These are phyloP conservation scores for Chaunax sp. DNA, from an alignment of 2,797 vertebrate species.

Conservation along the genomic window DNA sequence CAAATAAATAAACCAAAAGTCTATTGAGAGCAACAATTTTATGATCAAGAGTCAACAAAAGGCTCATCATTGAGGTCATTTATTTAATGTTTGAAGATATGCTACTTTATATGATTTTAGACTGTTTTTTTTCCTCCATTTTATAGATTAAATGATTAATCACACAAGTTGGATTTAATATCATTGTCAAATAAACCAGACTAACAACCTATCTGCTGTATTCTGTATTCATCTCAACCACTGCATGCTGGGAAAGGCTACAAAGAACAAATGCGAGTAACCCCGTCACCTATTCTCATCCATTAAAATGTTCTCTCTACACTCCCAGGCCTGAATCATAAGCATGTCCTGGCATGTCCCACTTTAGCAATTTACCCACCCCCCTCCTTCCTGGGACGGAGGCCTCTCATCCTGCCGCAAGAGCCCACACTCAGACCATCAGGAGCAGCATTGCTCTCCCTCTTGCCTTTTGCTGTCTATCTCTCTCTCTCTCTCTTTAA, in stretches of 20 bases:
- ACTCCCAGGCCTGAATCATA: slow-evolving; percentile 53
- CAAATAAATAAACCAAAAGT: too few relatives aligned
- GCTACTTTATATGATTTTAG: neutral
- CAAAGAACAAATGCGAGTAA: slow-evolving; percentile 62
- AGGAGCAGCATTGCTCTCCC: slow-evolving; percentile 49
- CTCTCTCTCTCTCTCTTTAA: slow-evolving; percentile 48
- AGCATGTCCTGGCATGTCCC: slow-evolving; percentile 80
- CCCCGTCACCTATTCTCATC: slow-evolving; percentile 59
- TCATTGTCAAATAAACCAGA: slow-evolving; percentile 11
- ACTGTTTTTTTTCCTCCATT: too few relatives aligned
- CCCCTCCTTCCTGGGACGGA: slow-evolving; percentile 33
- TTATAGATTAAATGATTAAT: too few relatives aligned
- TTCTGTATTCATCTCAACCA: slow-evolving; percentile 4
- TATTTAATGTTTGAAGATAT: neutral
- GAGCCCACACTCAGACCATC: slow-evolving; percentile 67
- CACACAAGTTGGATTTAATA: neutral
- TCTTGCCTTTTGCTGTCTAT: slow-evolving; percentile 59
- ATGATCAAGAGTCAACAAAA: too few relatives aligned
- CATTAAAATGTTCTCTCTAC: slow-evolving; percentile 48
- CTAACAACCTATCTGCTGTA: slow-evolving; percentile 1
- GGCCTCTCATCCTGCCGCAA: slow-evolving; percentile 68
- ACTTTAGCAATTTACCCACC: slow-evolving; percentile 65
- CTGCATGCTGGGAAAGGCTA: slow-evolving; percentile 49
- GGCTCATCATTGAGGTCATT: neutral
- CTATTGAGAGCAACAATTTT: too few relatives aligned